Percentiles rank a stretch among this genome's conserved stretches.
Evolutionary conservation across 2,888 invertebrate genomes (phyloP).

Genomic region (Luperina testacea): DNA sequence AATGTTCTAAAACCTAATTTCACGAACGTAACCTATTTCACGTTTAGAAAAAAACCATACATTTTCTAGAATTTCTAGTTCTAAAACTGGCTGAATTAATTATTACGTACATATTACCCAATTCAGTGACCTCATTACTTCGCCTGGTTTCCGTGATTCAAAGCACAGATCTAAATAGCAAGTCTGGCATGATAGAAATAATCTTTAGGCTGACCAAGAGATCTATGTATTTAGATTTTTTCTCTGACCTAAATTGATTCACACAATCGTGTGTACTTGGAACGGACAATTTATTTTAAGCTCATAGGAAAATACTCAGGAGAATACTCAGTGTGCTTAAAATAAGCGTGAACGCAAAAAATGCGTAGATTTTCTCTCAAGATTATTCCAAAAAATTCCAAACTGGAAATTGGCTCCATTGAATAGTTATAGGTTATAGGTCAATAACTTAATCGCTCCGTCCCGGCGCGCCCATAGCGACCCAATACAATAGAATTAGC

Average conservation of each 20-base stretch:
- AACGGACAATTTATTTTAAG: constrained; percentile 44
- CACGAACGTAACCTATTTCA: neutral
- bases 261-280: constrained; percentile 45
- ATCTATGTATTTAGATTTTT: constrained; percentile 33
- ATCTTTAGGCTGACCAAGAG: constrained; percentile 41
- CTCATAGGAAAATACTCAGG: neutral
- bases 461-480: too few species aligned
- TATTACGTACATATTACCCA: neutral
- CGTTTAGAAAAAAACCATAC: neutral
- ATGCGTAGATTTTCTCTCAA: constrained; percentile 3
- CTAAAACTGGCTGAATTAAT: neutral
- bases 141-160: constrained; percentile 37
- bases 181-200: constrained; percentile 33
- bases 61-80: neutral
- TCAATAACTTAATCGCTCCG: neutral
- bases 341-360: constrained; percentile 20
- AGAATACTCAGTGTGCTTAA: constrained; percentile 11
- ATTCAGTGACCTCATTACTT: constrained; percentile 30
- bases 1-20: neutral
- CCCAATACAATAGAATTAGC: too few species aligned
- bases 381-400: neutral
- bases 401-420: neutral
- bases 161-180: constrained; percentile 47
- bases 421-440: neutral
- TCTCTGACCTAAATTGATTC: constrained; percentile 39